Evolutionary conservation across 2,888 invertebrate genomes (phyloP), one percentile per base, ranked within the genome.

Genomic region (Abscondita cerata): DNA sequence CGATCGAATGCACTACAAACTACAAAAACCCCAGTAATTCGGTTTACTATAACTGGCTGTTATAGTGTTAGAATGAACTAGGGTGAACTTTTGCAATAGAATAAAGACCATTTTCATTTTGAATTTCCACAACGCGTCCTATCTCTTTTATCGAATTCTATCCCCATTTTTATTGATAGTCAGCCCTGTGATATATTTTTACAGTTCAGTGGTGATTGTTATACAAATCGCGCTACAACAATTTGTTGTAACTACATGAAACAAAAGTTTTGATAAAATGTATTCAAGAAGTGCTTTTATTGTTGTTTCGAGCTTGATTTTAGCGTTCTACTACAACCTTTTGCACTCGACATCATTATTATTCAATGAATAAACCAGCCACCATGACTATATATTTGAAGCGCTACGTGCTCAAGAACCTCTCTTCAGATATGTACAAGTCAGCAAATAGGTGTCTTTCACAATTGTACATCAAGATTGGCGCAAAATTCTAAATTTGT

Each of bases 1-100:
- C 65, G 62, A 70, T 67, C 68, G 68, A 63, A 67, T 59, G 58
- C 52, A 57, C 58, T 63, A 63, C 68, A 55, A 60, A 64, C 65
- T 57, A 67, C 58, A 62, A 61, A 68, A 66, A 44, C 66, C 65
- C 64, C 60, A 47, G 62, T 66, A 70, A 68, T 68, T 67, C 65
- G 64, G 66, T 68, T 69, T 68, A 62, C 59, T 62, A 50, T 67
- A 67, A 68, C 68, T 68, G 64, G 68, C 68, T 66, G 66, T 66
- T 66, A 59, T 65, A 66, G 63, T 65, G 65, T 63, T 63, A 54
- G 63, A 62, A 52, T 57, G 59, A 48, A 52, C 60, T 38, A 40
- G 62, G 57, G 66, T 61, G 54, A 55, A 48, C 51, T 62, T 55
- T 40, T 36, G 63, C 44, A 56, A 59, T 47, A 57, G 57, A 64